phyloP scores from a whole-genome alignment of 2,113 vertebrate species.

The Hemibates koningsi region DNA sequence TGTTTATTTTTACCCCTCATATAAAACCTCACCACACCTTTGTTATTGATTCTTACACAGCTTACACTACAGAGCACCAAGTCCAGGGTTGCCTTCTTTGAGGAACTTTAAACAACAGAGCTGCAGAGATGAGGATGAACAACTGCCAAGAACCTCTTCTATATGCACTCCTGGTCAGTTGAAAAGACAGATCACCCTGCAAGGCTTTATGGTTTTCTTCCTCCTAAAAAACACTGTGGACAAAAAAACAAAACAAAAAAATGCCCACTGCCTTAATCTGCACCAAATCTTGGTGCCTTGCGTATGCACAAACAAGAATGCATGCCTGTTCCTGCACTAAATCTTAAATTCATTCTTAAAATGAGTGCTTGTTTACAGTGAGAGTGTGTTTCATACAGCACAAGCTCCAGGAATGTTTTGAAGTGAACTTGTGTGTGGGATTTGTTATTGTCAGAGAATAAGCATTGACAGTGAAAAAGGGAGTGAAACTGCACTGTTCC shows the following conservation, averaged over 20 bases:
- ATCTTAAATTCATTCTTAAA: neutral
- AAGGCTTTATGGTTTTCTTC: neutral
- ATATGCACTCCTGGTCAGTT: constrained; percentile 22
- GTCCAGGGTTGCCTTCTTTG: constrained; percentile 92
- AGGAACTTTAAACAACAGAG: constrained; percentile 79
- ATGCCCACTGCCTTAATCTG: neutral
- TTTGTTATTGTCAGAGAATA: neutral
- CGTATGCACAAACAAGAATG: neutral
- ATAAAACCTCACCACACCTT: neutral
- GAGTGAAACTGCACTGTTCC: neutral
- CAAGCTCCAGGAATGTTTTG: neutral
- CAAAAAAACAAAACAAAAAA: neutral
- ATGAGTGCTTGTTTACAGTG: constrained; percentile 31
- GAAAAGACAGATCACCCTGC: neutral
- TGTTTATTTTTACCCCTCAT: neutral
- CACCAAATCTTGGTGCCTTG: neutral
- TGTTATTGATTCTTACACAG: constrained; percentile 67
- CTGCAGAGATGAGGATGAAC: neutral
- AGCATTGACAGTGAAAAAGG: neutral
- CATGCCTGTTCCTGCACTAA: neutral
- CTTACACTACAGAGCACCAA: constrained; percentile 94
- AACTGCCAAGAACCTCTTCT: neutral
- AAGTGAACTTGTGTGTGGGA: neutral
- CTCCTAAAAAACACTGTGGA: neutral
- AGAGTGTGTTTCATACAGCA: neutral